Percentiles rank a stretch among this genome's conserved stretches.
Evolutionary conservation across 2,797 vertebrate genomes (phyloP).

Genomic region (Adelosebastes latens): DNA sequence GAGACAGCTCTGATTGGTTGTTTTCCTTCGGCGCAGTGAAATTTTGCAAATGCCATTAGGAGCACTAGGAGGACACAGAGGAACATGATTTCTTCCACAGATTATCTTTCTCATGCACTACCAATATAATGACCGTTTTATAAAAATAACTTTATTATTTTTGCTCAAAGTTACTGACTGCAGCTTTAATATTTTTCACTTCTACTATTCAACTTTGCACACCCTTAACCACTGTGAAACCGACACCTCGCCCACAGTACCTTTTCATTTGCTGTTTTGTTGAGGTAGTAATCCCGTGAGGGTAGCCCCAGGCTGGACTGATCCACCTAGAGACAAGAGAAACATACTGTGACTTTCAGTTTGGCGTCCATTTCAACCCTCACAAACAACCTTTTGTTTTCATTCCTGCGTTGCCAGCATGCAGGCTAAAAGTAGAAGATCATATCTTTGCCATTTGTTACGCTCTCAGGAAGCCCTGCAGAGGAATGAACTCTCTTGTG

Average conservation of each 20-base stretch:
- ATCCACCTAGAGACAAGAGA: slow-evolving; percentile 85
- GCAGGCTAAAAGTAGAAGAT: slow-evolving; percentile 18
- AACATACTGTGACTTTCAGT: slow-evolving; percentile 27
- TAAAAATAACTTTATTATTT: no score
- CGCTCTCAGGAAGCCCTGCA: not conserved
- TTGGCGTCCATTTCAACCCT: not conserved
- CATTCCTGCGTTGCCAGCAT: slow-evolving; percentile 3
- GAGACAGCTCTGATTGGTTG: no score
- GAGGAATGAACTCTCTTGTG: not conserved
- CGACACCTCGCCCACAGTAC: slow-evolving; percentile 62
- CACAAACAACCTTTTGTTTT: slow-evolving; percentile 38
- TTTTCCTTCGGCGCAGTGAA: no score
- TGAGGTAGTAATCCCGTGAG: slow-evolving; percentile 96
- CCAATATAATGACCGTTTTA: no score
- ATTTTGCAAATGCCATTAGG: no score
- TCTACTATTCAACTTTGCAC: not conserved
- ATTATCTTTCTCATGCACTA: no score
- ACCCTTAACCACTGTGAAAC: not conserved
- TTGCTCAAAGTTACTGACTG: no score
- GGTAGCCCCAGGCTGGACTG: slow-evolving; percentile 94
- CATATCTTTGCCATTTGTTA: slow-evolving; percentile 13
- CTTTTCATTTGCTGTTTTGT: slow-evolving; percentile 96
- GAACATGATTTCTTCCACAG: no score
- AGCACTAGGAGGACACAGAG: no score
- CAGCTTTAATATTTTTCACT: no score